A percentile compares a stretch with the other conserved stretches of the same genome.
Evolutionary conservation across 2,797 vertebrate species (phyloP).

Genomic region (Anableps anableps): DNA sequence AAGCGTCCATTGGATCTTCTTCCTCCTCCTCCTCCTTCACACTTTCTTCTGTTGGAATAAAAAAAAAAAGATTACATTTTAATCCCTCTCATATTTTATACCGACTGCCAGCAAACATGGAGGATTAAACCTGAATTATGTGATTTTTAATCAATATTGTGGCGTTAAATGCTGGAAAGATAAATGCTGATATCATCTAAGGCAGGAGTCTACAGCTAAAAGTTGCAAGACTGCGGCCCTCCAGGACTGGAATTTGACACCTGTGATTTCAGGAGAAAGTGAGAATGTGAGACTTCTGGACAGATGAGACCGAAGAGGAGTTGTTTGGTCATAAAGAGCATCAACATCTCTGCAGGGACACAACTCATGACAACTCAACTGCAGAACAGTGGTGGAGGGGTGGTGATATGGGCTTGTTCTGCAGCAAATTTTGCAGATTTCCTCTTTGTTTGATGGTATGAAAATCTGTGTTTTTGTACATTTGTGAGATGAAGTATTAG

Average conservation of each 20-base stretch:
- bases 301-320: not conserved
- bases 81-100: not conserved
- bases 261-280: too few species aligned
- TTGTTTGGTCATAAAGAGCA: not conserved
- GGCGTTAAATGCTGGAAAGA: not conserved
- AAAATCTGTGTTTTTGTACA: too few species aligned
- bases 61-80: not conserved
- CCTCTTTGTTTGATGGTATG: too few species aligned
- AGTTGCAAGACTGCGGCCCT: too few species aligned
- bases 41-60: constrained; percentile 7
- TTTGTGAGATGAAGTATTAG: too few species aligned
- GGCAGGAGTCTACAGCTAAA: not conserved
- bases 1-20: constrained; percentile 79
- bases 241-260: too few species aligned
- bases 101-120: not conserved
- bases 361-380: too few species aligned
- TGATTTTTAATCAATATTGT: not conserved
- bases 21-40: constrained; percentile 35
- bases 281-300: too few species aligned
- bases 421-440: too few species aligned
- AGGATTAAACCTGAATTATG: not conserved
- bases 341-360: not conserved
- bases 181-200: not conserved
- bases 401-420: too few species aligned
- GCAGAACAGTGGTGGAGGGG: too few species aligned